Conservation (phyloP, 2,888 invertebrate genomes). For the Eristalis arbustorum region DNA sequence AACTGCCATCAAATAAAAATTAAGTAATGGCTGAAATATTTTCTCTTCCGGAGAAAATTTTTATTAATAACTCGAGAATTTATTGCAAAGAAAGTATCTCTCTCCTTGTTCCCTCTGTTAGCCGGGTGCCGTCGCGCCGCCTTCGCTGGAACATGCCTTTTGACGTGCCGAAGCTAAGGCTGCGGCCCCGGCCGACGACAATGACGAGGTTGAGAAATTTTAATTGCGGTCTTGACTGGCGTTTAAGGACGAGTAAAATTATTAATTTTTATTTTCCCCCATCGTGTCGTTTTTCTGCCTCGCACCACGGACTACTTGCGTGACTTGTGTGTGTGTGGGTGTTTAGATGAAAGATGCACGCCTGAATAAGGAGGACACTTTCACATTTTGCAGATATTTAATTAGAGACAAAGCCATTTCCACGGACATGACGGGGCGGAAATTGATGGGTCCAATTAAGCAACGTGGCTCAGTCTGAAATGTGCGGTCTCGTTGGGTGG, state of each 20-base stretch:
- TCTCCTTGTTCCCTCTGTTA: neutral
- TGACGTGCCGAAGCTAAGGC: neutral
- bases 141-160: neutral
- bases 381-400: conserved; percentile 33
- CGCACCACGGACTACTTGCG: neutral
- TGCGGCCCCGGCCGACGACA: neutral
- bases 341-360: neutral
- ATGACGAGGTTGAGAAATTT: conserved; percentile 24
- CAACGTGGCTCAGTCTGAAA: neutral
- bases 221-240: conserved; percentile 61
- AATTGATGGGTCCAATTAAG: conserved; percentile 57
- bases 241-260: conserved; percentile 42
- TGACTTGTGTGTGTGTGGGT: neutral
- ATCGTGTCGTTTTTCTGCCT: neutral
- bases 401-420: conserved; percentile 38
- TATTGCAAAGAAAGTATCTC: conserved; percentile 46
- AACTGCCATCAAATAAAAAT: conserved; percentile 68
- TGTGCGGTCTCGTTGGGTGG: neutral
- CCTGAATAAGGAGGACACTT: conserved; percentile 9
- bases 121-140: no score
- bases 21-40: conserved; percentile 59
- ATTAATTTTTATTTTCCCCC: neutral
- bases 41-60: conserved; percentile 55
- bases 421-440: conserved; percentile 18
- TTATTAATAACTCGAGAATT: conserved; percentile 68